These are phyloP conservation scores for Salvelinus fontinalis DNA, from an alignment of 2,113 vertebrate genomes.

Conservation along the genomic window DNA sequence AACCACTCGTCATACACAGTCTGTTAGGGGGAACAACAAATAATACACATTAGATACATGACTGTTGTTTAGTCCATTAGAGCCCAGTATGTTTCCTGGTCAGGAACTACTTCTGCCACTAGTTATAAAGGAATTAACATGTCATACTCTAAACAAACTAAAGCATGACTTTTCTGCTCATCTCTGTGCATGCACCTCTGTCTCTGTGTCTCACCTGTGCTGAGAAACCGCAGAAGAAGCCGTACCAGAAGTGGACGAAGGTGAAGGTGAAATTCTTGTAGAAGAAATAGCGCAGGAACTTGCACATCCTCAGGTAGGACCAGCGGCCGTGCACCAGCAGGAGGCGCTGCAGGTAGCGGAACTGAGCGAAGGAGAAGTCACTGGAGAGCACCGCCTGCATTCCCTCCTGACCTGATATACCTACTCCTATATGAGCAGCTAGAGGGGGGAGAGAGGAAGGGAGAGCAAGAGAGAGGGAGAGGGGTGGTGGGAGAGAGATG, in stretches of 20 bases:
- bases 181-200: no score
- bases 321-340: conserved; percentile 93
- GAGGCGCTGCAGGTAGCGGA: conserved; percentile 90
- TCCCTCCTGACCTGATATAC: conserved; percentile 92
- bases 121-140: no score
- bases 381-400: conserved; percentile 93
- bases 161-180: no score
- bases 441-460: neutral
- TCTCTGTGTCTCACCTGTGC: conserved; percentile 81
- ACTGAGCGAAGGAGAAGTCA: conserved; percentile 91
- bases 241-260: conserved; percentile 94
- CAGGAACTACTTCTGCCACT: no score
- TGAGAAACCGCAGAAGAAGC: conserved; percentile 94
- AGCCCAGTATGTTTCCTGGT: no score
- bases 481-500: neutral
- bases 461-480: conserved; percentile 68
- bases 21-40: conserved; percentile 62
- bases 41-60: neutral
- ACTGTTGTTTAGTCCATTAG: no score
- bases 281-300: conserved; percentile 95
- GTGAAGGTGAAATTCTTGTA: conserved; percentile 98
- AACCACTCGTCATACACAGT: conserved; percentile 95
- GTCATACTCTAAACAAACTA: no score
- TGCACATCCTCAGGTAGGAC: conserved; percentile 97
- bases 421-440: conserved; percentile 94